Evolutionary conservation across 2,113 vertebrate genomes (phyloP).

Genomic region (Varanus komodoensis): DNA sequence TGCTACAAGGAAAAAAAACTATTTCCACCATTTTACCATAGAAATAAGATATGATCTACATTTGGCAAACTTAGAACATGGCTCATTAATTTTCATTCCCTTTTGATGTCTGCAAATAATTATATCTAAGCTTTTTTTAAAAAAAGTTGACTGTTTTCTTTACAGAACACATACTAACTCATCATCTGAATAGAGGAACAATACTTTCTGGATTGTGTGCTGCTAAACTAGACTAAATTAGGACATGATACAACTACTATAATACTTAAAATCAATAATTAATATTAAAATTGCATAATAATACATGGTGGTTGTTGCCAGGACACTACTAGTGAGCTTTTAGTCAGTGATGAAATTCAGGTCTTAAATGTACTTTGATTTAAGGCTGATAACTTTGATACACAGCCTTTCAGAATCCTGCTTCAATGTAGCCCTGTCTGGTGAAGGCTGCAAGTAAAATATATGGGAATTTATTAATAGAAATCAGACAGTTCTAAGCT

Average conservation of each 20-base stretch:
- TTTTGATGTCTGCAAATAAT: not conserved
- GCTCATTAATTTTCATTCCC: not conserved
- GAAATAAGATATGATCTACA: not conserved
- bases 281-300: not conserved
- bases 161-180: not conserved
- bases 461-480: conserved; percentile 39
- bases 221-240: not conserved
- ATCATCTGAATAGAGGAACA: not conserved
- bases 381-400: conserved; percentile 37
- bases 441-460: conserved; percentile 25
- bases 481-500: conserved; percentile 23
- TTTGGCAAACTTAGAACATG: not conserved
- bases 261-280: conserved; percentile 1
- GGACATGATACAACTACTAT: not conserved
- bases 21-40: not conserved
- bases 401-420: conserved; percentile 4
- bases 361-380: conserved; percentile 3
- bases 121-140: not conserved
- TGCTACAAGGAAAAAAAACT: not conserved
- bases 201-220: not conserved
- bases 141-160: not conserved
- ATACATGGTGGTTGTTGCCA: not conserved
- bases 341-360: conserved; percentile 28
- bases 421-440: conserved; percentile 24
- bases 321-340: conserved; percentile 6